Evolutionary conservation across 2,797 vertebrate species (phyloP).

Genomic region (Epinephelus awoara): DNA sequence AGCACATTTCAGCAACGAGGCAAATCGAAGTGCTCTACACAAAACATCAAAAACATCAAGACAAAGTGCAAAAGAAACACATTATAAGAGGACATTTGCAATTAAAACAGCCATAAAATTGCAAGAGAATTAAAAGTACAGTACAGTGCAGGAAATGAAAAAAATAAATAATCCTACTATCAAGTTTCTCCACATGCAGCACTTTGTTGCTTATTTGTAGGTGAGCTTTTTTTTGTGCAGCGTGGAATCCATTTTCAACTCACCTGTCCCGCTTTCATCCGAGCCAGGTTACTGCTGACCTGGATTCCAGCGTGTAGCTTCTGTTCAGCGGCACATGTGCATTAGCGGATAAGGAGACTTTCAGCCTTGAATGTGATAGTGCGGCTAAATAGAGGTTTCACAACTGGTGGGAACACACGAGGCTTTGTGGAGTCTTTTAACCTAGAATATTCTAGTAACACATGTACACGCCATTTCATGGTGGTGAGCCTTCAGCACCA

Average conservation of each 20-base stretch:
- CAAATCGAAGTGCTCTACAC: no score
- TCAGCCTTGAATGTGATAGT: constrained; percentile 35
- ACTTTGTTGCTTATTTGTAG: neutral
- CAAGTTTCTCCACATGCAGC: neutral
- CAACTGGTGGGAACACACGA: constrained; percentile 41
- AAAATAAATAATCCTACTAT: no score
- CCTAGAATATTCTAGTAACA: constrained; percentile 75
- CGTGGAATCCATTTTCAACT: neutral
- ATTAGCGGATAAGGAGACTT: constrained; percentile 45
- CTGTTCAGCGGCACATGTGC: constrained; percentile 29
- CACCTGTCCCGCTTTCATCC: constrained; percentile 10
- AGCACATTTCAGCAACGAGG: no score
- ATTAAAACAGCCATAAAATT: no score
- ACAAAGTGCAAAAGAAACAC: no score
- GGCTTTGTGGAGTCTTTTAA: constrained; percentile 51
- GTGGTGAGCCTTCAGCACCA: constrained; percentile 50
- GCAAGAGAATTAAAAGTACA: no score
- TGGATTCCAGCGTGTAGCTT: constrained; percentile 25
- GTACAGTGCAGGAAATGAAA: no score
- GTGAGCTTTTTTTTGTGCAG: neutral
- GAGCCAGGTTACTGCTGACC: constrained; percentile 30
- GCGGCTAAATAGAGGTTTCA: constrained; percentile 51
- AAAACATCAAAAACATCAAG: no score
- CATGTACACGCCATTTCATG: constrained; percentile 57
- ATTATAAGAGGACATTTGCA: no score